These are phyloP conservation scores for Aspiorhynchus laticeps DNA, from an alignment of 2,113 vertebrate genomes.

Conservation along the genomic window DNA sequence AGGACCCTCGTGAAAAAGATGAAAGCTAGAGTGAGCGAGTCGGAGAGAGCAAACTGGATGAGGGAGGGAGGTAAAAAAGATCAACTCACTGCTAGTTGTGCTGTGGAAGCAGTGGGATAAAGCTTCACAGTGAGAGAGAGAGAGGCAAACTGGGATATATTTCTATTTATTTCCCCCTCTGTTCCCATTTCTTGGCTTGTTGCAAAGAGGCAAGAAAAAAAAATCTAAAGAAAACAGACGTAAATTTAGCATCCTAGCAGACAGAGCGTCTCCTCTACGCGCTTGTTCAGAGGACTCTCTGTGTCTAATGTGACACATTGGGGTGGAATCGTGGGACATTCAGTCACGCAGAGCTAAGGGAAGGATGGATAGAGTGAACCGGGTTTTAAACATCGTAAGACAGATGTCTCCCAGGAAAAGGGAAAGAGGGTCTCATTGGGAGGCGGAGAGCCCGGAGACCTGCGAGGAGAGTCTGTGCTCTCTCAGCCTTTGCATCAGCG, in stretches of 20 bases:
- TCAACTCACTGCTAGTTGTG: constrained; percentile 52
- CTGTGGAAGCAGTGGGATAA: constrained; percentile 46
- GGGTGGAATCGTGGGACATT: constrained; percentile 36
- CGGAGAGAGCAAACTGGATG: constrained; percentile 33
- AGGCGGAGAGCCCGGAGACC: constrained; percentile 72
- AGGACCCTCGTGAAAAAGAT: constrained; percentile 47
- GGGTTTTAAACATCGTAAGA: constrained; percentile 74
- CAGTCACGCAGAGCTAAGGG: constrained; percentile 21
- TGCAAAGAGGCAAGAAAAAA: constrained; percentile 4
- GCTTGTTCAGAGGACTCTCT: constrained; percentile 17
- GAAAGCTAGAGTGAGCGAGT: constrained; percentile 38
- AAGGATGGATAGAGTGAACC: constrained; percentile 75
- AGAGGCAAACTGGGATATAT: constrained; percentile 54
- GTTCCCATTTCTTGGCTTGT: constrained; percentile 22
- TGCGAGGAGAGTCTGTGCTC: constrained; percentile 75
- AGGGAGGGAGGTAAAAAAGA: constrained; percentile 50
- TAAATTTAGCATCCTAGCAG: constrained; percentile 27
- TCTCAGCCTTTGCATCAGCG: constrained; percentile 74
- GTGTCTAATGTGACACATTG: constrained; percentile 36
- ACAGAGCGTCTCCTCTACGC: background rate
- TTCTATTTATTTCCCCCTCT: constrained; percentile 39
- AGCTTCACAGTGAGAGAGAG: constrained; percentile 51
- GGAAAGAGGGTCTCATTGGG: constrained; percentile 70
- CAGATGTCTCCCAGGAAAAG: constrained; percentile 76
- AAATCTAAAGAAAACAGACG: background rate